Base-by-base conservation (phyloP, 2,113 vertebrate genomes). In the Petroica traversi region DNA sequence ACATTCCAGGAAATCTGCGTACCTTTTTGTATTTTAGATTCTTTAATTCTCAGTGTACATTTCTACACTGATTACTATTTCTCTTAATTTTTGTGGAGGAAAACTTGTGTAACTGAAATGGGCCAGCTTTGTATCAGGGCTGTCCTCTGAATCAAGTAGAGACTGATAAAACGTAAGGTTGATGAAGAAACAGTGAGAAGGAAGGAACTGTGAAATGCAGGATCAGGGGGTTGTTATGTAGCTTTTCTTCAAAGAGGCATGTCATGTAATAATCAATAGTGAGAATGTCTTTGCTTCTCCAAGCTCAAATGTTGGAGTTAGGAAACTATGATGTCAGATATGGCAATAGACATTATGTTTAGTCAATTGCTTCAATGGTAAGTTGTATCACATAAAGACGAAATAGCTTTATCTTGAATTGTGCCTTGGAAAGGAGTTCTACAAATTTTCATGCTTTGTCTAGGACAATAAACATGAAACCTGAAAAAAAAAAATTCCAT, bases 171-270 rank as follows among this genome's bases (percentile, higher is more conserved):
- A 20, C 13, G 19, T 16, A 28, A 45, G 5, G 10, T 2, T 36
- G 12, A 36, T 75, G 34, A 79, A 62, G 36, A 71, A 8, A 28
- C 7, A 38, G 2, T 18, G 22, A 69, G 6, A 22, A 69, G 20
- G 73, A 72, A 67, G 5, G 9, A 64, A 5, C 2, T 18, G 20
- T 33, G 19, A 5, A 14, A 41, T 25, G 7, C 8, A 55, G 29
- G 13, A 59, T 7, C 9, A 54, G 7, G 9, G 8, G 2, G 5
- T n/a, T 0, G 0, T 14, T 68, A 20, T 11, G 6, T 9, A 31
- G 2, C 7, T 90, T 14, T 55, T 59, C 23, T 68, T 76, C 69
- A 43, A 20, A 62, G 49, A 33, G 14, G 2, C 4, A 20, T 1
- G 0, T 5, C 33, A 62, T 51, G 0, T 8, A 23, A 67, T 31